Evolutionary conservation across 2,113 vertebrate species (phyloP).

Genomic region (Hipposideros armiger): DNA sequence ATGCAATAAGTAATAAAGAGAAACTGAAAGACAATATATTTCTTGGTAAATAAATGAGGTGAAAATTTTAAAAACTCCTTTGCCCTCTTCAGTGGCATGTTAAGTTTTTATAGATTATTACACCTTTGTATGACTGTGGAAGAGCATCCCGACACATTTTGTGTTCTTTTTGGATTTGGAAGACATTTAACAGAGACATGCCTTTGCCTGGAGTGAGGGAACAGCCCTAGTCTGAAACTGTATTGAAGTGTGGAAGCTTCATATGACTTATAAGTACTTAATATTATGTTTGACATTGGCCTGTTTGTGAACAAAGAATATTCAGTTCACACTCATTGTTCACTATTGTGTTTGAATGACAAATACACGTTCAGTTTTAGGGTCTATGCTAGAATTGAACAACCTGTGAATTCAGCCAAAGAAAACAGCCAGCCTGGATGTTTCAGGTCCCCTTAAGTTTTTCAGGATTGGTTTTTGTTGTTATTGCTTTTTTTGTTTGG

Average conservation of each 20-base stretch:
- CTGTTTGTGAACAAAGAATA: slow-evolving; percentile 35
- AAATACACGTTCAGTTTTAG: slow-evolving; percentile 23
- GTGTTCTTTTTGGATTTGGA: background rate
- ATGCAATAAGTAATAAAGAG: background rate
- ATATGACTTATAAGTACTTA: background rate
- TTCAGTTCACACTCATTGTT: slow-evolving; percentile 17
- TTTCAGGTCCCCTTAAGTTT: background rate
- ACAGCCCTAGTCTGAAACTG: background rate
- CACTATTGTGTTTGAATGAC: slow-evolving; percentile 39
- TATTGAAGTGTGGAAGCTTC: background rate
- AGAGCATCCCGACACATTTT: background rate
- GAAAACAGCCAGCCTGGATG: background rate
- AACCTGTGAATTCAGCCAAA: background rate
- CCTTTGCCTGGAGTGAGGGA: slow-evolving; percentile 8
- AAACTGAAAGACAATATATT: background rate
- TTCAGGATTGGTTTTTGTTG: background rate
- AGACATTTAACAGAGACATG: background rate
- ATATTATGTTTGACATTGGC: slow-evolving; percentile 13
- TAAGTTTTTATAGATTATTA: background rate
- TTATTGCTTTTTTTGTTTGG: background rate
- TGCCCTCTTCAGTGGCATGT: background rate
- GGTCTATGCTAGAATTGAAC: background rate
- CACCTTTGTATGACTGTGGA: background rate
- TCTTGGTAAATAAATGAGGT: slow-evolving; percentile 25
- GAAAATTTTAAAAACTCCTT: background rate